Percentiles rank a stretch among this genome's conserved stretches.
phyloP scores from a whole-genome alignment of 1,140 invertebrate genomes.

The Meloidogyne floridensis region DNA sequence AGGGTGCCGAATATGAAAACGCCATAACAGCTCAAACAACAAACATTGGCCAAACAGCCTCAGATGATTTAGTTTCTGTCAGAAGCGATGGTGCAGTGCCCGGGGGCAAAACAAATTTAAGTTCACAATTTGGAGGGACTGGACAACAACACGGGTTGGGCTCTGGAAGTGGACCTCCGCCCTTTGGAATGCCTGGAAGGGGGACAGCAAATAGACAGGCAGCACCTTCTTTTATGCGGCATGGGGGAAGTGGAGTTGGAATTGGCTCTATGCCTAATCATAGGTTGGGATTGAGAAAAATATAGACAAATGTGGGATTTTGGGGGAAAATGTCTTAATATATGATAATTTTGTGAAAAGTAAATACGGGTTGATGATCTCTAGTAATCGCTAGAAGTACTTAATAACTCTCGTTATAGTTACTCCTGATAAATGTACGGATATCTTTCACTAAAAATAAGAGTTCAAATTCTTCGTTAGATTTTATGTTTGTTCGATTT shows the following conservation, averaged over 20 bases:
- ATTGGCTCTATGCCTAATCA: conserved; percentile 22
- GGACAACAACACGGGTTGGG: background rate
- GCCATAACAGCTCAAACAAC: conserved; percentile 30
- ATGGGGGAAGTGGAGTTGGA: conserved; percentile 24
- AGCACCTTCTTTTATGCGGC: conserved; percentile 38
- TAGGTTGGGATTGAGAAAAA: background rate
- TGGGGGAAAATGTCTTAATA: too few species aligned
- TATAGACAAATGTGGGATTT: too few species aligned
- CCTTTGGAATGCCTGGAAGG: conserved; percentile 24
- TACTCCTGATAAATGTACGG: too few species aligned
- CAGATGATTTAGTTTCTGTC: conserved; percentile 51
- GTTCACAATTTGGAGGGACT: conserved; percentile 4
- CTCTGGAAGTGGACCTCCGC: conserved; percentile 13
- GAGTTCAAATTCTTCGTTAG: too few species aligned
- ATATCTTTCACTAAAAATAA: too few species aligned
- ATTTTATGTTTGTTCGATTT: too few species aligned
- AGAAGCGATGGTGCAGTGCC: conserved; percentile 48
- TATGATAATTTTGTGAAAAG: too few species aligned
- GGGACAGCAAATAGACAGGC: conserved; percentile 24
- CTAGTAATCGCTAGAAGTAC: too few species aligned
- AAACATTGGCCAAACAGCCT: conserved; percentile 38
- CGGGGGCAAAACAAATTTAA: conserved; percentile 11
- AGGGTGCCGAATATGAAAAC: conserved; percentile 38
- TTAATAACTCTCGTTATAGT: too few species aligned
- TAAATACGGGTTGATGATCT: too few species aligned